Evolutionary conservation across 2,888 invertebrate genomes (phyloP), one percentile per base, ranked within the genome.

Genomic region (Fissipunctia ypsillon): DNA sequence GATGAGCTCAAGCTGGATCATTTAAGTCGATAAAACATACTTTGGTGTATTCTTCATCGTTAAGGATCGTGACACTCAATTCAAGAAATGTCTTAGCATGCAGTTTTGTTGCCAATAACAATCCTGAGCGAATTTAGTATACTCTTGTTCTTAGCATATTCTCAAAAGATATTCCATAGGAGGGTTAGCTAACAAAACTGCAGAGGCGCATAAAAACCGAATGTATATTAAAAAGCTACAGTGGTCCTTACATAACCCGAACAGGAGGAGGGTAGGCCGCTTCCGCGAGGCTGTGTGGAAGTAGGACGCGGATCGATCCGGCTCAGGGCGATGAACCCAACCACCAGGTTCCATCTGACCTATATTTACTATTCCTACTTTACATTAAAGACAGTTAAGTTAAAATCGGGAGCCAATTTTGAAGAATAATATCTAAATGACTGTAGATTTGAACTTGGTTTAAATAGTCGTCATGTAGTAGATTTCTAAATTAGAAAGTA

Each of bases 251-350:
- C 75, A 76, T 84, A 88, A 87, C 63, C 54, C 67, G 61, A 25
- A 63, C 76, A 68, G 66, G 71, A 77, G 66, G 76, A 74, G 80
- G 75, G 67, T 69, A 83, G 80, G 69, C 78, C 70, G 73, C 84
- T 83, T 83, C 84, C 81, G 84, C 86, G 81, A 87, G 89, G 88
- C 84, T 87, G 80, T 74, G 59, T 72, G 81, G 84, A 93, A 91
- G 88, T 93, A 89, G 94, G 91, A 87, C 94, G 83, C 83, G 90
- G 90, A 92, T 94, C 92, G 91, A 93, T 93, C 81, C 86, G 80
- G 79, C 80, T 54, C 73, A 79, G 89, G 89, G 83, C 91, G 84
- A 86, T 87, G 87, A 89, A 88, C 91, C 80, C 79, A 22, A 67
- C 64, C 43, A 63, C 68, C 80, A 69, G 81, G 70, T 73, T 69